These are phyloP conservation scores for Hecatera dysodea DNA, from an alignment of 2,888 invertebrate species.

Conservation along the genomic window DNA sequence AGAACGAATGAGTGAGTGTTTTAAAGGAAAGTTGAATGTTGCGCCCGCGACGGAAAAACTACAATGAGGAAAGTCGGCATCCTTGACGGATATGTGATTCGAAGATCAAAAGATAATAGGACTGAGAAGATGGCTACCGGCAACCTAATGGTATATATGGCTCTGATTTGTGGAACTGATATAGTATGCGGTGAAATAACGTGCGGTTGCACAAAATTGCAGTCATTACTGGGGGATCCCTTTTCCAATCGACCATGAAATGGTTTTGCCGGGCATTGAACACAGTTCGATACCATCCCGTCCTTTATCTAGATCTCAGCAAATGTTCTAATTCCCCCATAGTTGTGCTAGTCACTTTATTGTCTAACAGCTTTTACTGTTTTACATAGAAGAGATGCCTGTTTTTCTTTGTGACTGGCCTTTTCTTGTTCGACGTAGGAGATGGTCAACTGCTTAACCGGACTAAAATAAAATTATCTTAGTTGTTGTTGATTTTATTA, in stretches of 20 bases:
- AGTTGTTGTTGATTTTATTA: slow-evolving; percentile 17
- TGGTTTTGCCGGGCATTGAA: not conserved
- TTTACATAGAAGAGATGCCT: not conserved
- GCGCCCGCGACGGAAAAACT: not conserved
- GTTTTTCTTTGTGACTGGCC: no score
- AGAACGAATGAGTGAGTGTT: not conserved
- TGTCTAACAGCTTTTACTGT: not conserved
- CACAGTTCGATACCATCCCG: not conserved
- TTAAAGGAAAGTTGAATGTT: slow-evolving; percentile 12
- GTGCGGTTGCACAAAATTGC: no score
- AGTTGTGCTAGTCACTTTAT: not conserved
- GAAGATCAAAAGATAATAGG: no score
- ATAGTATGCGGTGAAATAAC: no score
- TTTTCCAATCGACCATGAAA: slow-evolving; percentile 2
- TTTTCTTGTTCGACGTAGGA: no score
- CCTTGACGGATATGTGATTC: not conserved
- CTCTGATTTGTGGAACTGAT: no score
- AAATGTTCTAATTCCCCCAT: not conserved
- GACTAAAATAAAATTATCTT: no score
- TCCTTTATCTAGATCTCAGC: not conserved
- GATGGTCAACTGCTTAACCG: no score
- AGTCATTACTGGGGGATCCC: not conserved
- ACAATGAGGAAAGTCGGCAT: not conserved
- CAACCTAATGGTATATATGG: no score
- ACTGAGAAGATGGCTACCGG: no score